Base-by-base conservation (phyloP, 2,113 vertebrate genomes). In the Bucco capensis region DNA sequence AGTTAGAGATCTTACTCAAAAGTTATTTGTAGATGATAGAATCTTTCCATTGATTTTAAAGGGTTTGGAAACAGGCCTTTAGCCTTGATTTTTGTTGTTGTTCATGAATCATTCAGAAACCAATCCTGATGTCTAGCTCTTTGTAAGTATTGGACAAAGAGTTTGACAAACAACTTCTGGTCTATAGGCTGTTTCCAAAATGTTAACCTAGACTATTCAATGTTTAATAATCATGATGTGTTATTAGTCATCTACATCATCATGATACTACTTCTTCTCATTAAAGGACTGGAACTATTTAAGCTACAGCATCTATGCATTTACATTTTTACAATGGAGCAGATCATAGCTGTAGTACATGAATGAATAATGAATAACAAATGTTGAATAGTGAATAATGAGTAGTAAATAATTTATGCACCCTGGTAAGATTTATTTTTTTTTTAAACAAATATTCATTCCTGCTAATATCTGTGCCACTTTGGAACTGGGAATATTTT, bases 81-180 rank as follows among this genome's bases (percentile, higher is more conserved):
- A 90, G 73, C 33, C 66, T 83, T 91, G 28, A n/a, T 42, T 42
- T 17, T 17, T 31, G 53, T 83, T 87, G 85, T 33, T 66, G 10
- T 70, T 89, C 78, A 91, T 95, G 71, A 92, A 93, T 95, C 82
- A 92, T 94, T 92, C 74, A 94, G 85, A 83, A 87, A 13, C 37
- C 54, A 84, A 47, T 84, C 27, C 3, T 79, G 24, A 79, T 76
- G 42, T 42, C 57, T 86, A 60, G n/a, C 47, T 89, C 42, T 75
- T 90, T 89, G 31, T 42, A 81, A 93, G 58, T 76, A 76, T 62
- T 70, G 86, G 77, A 84, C 77, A 92, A 94, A 89, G 42, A 87
- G 23, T 87, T 85, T 70, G 62, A 85, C 89, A 91, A 92, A 80
- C 33, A 88, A 54, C 6, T 90, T 95, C 54, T 86, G 19, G 23